Evolutionary conservation across 2,888 invertebrate species (phyloP).

Genomic region (Allygus modestus): DNA sequence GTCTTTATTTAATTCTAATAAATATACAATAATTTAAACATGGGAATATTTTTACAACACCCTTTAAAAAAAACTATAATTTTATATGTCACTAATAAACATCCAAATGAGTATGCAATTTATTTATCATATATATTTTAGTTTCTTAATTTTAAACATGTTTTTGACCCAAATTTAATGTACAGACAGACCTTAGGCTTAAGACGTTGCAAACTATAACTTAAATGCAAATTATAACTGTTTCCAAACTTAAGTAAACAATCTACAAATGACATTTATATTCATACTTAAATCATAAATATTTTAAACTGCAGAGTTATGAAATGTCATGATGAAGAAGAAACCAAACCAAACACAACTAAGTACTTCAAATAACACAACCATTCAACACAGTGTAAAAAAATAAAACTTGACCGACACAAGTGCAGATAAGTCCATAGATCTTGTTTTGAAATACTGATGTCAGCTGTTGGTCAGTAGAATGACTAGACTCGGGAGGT

Average conservation of each 20-base stretch:
- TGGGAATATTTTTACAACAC: slow-evolving; percentile 8
- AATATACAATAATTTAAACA: slow-evolving; percentile 43
- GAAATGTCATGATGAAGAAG: slow-evolving; percentile 16
- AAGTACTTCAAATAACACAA: slow-evolving; percentile 25
- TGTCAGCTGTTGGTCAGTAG: not conserved
- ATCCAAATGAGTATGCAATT: not conserved
- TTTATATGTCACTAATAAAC: not conserved
- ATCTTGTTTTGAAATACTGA: slow-evolving; percentile 26
- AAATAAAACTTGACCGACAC: slow-evolving; percentile 17
- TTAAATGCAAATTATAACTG: too few relatives aligned
- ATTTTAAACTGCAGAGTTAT: too few relatives aligned
- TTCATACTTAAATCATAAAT: too few relatives aligned
- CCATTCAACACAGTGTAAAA: slow-evolving; percentile 26
- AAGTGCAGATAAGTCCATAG: slow-evolving; percentile 7
- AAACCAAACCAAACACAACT: slow-evolving; percentile 10
- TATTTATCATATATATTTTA: not conserved
- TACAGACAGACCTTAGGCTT: not conserved
- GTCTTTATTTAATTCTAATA: slow-evolving; percentile 42
- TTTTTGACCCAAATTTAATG: not conserved
- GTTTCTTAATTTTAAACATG: not conserved
- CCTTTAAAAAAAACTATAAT: not conserved
- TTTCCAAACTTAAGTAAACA: too few relatives aligned
- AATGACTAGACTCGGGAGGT: slow-evolving; percentile 77
- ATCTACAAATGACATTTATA: too few relatives aligned
- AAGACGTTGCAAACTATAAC: not conserved